Evolutionary conservation across 2,113 vertebrate genomes (phyloP).

Genomic region (Tachysurus fulvidraco): DNA sequence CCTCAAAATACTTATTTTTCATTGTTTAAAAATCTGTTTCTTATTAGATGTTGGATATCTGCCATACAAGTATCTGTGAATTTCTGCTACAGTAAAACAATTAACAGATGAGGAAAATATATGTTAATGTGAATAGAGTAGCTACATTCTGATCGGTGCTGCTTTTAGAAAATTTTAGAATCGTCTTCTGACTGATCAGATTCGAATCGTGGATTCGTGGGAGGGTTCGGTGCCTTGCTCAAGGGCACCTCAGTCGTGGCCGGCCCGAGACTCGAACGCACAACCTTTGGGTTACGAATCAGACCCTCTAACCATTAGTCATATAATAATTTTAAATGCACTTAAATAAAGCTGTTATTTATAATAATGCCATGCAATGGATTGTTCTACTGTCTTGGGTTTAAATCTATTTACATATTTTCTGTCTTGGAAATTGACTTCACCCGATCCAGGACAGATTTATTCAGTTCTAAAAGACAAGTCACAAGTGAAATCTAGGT

Average conservation of each 20-base stretch:
- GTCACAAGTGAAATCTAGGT: neutral
- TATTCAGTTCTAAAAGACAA: neutral
- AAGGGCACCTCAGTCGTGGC: no score
- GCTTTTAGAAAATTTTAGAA: neutral
- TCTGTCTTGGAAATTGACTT: neutral
- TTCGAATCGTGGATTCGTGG: no score
- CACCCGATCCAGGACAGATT: neutral
- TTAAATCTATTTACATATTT: neutral
- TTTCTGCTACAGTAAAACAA: neutral
- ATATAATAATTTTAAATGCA: neutral
- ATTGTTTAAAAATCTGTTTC: neutral
- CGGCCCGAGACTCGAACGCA: no score
- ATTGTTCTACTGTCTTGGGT: neutral
- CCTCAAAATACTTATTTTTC: neutral
- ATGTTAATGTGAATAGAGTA: neutral
- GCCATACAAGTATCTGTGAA: neutral
- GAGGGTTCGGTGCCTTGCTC: no score
- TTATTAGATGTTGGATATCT: neutral
- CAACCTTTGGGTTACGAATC: no score
- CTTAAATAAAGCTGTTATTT: neutral
- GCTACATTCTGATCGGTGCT: neutral
- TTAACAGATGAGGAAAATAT: neutral
- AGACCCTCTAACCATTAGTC: no score
- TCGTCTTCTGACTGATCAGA: neutral
- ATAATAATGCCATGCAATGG: neutral